Evolutionary conservation across 2,797 vertebrate species (phyloP).

Genomic region (Tympanoctomys barrerae): DNA sequence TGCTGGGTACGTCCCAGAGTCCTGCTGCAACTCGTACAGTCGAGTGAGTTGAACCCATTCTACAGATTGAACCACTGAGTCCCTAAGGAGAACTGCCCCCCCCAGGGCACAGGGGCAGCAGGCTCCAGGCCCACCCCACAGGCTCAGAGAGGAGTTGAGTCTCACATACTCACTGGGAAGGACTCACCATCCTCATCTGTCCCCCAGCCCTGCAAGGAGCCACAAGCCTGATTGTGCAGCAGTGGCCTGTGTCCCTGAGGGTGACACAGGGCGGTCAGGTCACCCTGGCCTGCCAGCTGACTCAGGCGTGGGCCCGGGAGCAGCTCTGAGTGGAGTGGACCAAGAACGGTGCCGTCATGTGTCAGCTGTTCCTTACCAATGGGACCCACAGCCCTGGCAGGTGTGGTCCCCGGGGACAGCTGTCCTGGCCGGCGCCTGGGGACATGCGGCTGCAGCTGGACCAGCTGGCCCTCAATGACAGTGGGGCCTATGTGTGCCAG

Average conservation of each 20-base stretch:
- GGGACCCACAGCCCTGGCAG: accelerated
- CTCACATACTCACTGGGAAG: too few species aligned
- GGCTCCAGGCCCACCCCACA: not conserved
- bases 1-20: not conserved
- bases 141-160: not conserved
- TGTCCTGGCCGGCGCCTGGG: accelerated
- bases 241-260: accelerated
- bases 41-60: not conserved
- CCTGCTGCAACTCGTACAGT: not conserved
- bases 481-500: conserved; percentile 81
- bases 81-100: not conserved
- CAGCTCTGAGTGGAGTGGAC: not conserved
- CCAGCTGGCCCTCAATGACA: not conserved
- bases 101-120: not conserved
- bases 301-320: not conserved
- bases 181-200: not conserved
- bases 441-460: conserved; percentile 1
- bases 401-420: accelerated
- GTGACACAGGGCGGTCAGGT: conserved; percentile 60
- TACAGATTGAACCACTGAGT: not conserved
- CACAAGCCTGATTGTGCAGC: not conserved
- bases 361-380: not conserved
- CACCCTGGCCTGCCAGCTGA: conserved; percentile 75
- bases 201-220: not conserved
- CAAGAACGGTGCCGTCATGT: accelerated